Percentiles rank a stretch among this genome's conserved stretches.
Conservation (phyloP, 2,113 vertebrate species). For the Saguinus midas region DNA sequence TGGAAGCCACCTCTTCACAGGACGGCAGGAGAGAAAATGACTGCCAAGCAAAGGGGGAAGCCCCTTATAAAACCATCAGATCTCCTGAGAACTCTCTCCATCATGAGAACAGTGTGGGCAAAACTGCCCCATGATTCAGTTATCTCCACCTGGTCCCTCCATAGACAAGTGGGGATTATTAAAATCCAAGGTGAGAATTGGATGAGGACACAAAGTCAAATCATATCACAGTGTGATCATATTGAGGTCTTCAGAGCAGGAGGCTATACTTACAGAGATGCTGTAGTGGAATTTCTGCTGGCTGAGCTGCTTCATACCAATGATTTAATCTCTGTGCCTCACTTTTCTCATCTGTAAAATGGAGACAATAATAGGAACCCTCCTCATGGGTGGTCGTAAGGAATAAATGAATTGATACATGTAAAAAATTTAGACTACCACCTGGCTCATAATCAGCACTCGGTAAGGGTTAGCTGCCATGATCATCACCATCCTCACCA, state of each 20-base stretch:
- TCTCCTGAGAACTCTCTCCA: no score
- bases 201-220: no score
- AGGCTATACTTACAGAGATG: not conserved
- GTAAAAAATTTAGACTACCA: not conserved
- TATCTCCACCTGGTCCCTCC: no score
- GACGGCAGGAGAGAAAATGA: no score
- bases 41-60: no score
- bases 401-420: not conserved
- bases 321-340: not conserved
- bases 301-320: not conserved
- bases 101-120: no score
- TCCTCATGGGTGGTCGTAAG: not conserved
- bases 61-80: no score
- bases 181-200: no score
- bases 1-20: no score
- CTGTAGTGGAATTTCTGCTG: not conserved
- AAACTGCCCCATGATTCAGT: no score
- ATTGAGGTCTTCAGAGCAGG: not conserved
- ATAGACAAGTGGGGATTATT: no score
- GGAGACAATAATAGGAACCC: not conserved
- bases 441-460: not conserved
- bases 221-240: not conserved
- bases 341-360: constrained; percentile 7
- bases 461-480: not conserved
- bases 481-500: not conserved